Percentiles rank a stretch among this genome's conserved stretches.
These are phyloP conservation scores for Tenthredo distinguenda DNA, from an alignment of 2,888 invertebrate species.

Conservation along the genomic window DNA sequence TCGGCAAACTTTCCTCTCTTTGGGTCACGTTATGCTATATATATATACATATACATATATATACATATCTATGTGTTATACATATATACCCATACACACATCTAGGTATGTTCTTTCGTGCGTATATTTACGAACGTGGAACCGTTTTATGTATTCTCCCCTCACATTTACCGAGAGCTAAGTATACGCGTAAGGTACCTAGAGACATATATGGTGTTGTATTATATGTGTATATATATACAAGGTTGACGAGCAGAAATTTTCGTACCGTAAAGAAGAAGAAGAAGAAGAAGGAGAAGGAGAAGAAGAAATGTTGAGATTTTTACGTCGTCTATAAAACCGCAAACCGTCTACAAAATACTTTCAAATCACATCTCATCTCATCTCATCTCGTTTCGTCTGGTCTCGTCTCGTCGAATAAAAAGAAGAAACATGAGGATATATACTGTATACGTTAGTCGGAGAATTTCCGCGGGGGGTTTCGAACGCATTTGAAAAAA, in stretches of 20 bases:
- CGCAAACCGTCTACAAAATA: constrained; percentile 33
- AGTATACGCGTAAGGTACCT: neutral
- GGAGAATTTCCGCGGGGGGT: neutral
- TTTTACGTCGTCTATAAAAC: constrained; percentile 37
- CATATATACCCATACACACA: neutral
- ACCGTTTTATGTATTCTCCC: constrained; percentile 2
- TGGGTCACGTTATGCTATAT: constrained; percentile 19
- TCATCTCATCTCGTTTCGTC: neutral
- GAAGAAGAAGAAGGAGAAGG: neutral
- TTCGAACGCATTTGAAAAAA: no score
- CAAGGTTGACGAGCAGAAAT: neutral
- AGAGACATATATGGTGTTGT: neutral
- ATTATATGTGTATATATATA: neutral
- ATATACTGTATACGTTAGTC: neutral
- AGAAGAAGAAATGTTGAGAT: neutral
- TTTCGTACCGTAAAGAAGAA: neutral
- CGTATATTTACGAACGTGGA: constrained; percentile 1
- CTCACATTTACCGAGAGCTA: neutral
- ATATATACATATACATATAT: neutral
- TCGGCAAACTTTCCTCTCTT: constrained; percentile 12
- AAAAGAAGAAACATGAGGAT: neutral
- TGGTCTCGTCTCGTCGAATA: neutral
- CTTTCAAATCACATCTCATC: constrained; percentile 31
- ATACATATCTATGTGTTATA: neutral
- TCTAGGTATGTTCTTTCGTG: neutral